These are phyloP conservation scores for Lepilemur septentrionalis DNA, from an alignment of 2,797 vertebrate genomes.

Conservation along the genomic window DNA sequence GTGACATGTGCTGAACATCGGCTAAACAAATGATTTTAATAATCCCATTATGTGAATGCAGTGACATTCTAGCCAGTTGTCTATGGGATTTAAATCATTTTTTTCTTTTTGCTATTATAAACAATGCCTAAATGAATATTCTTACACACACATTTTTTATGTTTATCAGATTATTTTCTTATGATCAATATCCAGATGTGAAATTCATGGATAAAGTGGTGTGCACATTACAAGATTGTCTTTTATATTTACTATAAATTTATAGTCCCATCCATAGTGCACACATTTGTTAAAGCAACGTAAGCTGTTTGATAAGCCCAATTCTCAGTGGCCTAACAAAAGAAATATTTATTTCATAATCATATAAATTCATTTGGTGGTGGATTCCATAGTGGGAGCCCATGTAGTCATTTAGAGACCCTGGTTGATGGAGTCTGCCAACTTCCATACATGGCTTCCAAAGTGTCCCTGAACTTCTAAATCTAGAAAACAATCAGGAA, in stretches of 20 bases:
- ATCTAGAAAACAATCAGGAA: background rate
- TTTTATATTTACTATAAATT: background rate
- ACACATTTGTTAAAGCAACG: background rate
- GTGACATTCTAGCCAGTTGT: background rate
- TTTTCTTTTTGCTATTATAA: background rate
- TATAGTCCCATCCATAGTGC: background rate
- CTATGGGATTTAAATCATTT: background rate
- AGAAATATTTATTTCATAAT: background rate
- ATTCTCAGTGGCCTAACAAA: background rate
- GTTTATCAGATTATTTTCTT: background rate
- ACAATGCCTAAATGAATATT: background rate
- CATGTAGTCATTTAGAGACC: background rate
- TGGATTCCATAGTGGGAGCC: background rate
- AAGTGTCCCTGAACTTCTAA: background rate
- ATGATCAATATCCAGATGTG: background rate
- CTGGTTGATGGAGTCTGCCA: background rate
- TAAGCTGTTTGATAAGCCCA: background rate
- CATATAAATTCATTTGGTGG: background rate
- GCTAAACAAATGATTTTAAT: background rate
- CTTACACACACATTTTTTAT: background rate
- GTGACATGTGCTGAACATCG: background rate
- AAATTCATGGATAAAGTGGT: background rate
- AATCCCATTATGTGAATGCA: background rate
- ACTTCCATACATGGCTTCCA: background rate
- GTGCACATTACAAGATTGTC: background rate